Evolutionary conservation across 2,113 vertebrate genomes (phyloP), one percentile per base, ranked within the genome.

Genomic region (Eonycteris spelaea): DNA sequence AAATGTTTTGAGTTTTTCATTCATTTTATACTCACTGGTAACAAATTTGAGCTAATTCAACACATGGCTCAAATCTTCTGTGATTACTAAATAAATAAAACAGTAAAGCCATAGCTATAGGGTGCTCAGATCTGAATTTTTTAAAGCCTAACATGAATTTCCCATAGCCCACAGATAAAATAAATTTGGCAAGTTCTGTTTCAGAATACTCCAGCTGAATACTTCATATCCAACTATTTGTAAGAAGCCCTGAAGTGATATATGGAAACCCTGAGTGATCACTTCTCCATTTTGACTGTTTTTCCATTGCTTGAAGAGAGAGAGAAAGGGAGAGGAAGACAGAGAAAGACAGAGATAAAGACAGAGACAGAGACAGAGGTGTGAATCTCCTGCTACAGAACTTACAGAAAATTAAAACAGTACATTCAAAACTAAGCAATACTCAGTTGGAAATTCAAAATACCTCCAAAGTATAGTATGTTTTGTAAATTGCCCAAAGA

Each of bases 371-470:
- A 85, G 8, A 97, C 11, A 51, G 77, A 91, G 19, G 61, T 86
- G 61, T 86, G 3, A 51, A 75, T 75, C 82, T 86, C 22, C 59
- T 90, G 22, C 61, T 74, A 48, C 0, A 90, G 67, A 30, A 87
- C 28, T 55, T 51, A 63, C 9, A 80, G 53, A 86, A 38, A 28
- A 38, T 26, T 55, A 57, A 91, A 82, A 90, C 13, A 59, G 16
- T 77, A 33, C 43, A 77, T 86, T 92, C 28, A 53, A 96, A 95
- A 70, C 18, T 88, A 63, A 96, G 48, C 28, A 38, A 70, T 51
- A 53, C 38, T 83, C 43, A 38, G 51, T 55, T 53, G 38, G 22
- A 22, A 77, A 68, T 79, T 93, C 53, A 94, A 93, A 94, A n/a
- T 53, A 63, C 24, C 35, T 94, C 35, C 53, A 28, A 86, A 74